Evolutionary conservation across 2,888 invertebrate genomes (phyloP).

Genomic region (Drepana falcataria): DNA sequence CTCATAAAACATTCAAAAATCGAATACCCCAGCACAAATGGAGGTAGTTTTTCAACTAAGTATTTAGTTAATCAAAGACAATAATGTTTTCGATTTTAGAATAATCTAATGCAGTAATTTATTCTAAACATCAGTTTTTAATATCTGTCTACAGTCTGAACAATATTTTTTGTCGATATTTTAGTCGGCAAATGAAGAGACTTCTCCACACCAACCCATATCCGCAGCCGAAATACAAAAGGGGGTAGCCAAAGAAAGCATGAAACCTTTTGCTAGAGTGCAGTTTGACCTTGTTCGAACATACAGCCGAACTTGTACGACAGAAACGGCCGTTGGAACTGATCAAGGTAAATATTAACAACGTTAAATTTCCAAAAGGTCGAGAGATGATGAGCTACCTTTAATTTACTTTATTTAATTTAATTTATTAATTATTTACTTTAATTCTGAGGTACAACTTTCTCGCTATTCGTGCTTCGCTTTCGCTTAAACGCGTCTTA

Average conservation of each 20-base stretch:
- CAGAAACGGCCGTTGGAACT: constrained; percentile 17
- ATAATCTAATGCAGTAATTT: no score
- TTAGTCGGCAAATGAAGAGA: constrained; percentile 63
- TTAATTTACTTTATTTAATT: background rate
- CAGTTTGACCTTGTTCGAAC: constrained; percentile 51
- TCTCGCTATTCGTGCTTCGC: no score
- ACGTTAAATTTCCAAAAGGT: background rate
- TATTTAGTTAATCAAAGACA: no score
- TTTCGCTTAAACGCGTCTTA: no score
- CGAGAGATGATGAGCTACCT: background rate
- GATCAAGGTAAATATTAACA: constrained; percentile 13
- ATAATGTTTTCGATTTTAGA: no score
- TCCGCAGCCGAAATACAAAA: constrained; percentile 34
- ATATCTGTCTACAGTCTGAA: constrained; percentile 47
- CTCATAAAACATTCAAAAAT: no score
- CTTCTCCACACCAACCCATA: constrained; percentile 61
- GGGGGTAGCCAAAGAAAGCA: constrained; percentile 30
- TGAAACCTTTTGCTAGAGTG: constrained; percentile 58
- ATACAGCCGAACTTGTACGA: constrained; percentile 37
- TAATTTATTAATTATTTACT: no score
- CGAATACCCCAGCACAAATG: no score
- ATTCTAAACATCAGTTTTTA: no score
- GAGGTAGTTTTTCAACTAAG: no score
- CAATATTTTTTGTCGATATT: constrained; percentile 87
- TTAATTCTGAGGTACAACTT: no score